These are phyloP conservation scores for Choreutis nemorana DNA, from an alignment of 2,888 invertebrate genomes.

Conservation along the genomic window DNA sequence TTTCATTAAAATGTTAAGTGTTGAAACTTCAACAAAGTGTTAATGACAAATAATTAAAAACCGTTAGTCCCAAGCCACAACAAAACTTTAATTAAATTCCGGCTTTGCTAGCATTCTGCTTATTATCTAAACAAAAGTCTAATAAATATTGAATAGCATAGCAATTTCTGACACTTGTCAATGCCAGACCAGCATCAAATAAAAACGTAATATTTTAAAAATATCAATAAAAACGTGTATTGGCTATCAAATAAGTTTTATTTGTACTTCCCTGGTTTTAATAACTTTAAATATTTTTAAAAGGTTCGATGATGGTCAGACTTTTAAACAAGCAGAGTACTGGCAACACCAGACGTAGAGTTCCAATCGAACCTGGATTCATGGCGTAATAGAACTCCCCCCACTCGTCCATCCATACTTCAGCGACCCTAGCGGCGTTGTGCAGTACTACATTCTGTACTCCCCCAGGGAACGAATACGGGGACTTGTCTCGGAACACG, in stretches of 20 bases:
- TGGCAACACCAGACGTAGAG: constrained; percentile 19
- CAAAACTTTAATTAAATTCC: constrained; percentile 44
- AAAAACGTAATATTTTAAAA: no score
- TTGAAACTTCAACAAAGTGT: constrained; percentile 19
- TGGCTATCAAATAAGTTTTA: constrained; percentile 5
- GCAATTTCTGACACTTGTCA: no score
- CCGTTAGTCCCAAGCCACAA: constrained; percentile 57
- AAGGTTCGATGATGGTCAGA: constrained; percentile 1
- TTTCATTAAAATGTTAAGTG: constrained; percentile 35
- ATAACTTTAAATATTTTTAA: background rate
- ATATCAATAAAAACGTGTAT: no score
- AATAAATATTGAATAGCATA: no score
- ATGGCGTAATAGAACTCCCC: constrained; percentile 99
- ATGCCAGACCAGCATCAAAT: no score
- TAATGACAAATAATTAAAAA: constrained; percentile 29
- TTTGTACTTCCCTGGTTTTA: background rate
- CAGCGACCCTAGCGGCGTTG: constrained; percentile 97
- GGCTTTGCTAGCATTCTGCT: constrained; percentile 34
- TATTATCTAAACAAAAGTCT: constrained; percentile 9
- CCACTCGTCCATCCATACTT: constrained; percentile 99
- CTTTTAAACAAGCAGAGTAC: constrained; percentile 22
- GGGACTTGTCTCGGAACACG: constrained; percentile 97
- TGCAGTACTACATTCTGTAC: constrained; percentile 96
- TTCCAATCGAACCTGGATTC: constrained; percentile 87
- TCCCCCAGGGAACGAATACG: constrained; percentile 99